Evolutionary conservation across 2,888 invertebrate species (phyloP), one percentile per base, ranked within the genome.

Genomic region (Ophioninae sp.): DNA sequence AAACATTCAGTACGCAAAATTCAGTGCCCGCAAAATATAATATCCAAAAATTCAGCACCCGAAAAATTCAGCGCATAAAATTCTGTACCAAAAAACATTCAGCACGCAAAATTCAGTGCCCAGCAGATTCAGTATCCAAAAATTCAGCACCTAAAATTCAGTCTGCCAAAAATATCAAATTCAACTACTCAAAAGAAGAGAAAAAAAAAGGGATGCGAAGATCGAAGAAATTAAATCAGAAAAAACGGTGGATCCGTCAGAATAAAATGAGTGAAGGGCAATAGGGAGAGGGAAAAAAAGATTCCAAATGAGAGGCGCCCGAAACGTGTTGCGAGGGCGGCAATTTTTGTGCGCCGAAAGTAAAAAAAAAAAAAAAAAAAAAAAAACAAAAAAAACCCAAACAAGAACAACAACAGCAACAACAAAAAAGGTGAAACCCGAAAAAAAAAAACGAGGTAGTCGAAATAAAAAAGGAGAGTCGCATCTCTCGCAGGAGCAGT

Each of bases 401-500:
- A 80, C 44, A 44, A 44, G 44, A 44, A 30, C 30, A 30, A 30
- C 30, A 30, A 30, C 30, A 30, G 30, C 30, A 30, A 30, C 30
- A 30, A 30, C 30, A 30, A 30, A 30, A 17, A 50, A 50, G 50
- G 50, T 50, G 50, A 50, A 50, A 50, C 17, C 17, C 13, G 50
- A 50, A 41, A 8, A 41, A 41, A 41, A 50, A 50, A 13, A 50
- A 44, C 10, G 13, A 13, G 50, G 17, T 50, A 50, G 17, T 6
- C 13, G 17, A 50, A 17, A 50, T 50, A 76, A 41, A 70, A 76
- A 72, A 72, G 70, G 64, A 82, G 84, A 72, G 65, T 57, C 21
- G 92, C 90, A 90, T 89, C 78, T 69, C 83, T 65, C 85, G 82
- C 83, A 82, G 88, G 89, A 90, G 92, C 91, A 92, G 92, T 92